phyloP scores from a whole-genome alignment of 1,140 invertebrate species.

The Hyles vespertilio region DNA sequence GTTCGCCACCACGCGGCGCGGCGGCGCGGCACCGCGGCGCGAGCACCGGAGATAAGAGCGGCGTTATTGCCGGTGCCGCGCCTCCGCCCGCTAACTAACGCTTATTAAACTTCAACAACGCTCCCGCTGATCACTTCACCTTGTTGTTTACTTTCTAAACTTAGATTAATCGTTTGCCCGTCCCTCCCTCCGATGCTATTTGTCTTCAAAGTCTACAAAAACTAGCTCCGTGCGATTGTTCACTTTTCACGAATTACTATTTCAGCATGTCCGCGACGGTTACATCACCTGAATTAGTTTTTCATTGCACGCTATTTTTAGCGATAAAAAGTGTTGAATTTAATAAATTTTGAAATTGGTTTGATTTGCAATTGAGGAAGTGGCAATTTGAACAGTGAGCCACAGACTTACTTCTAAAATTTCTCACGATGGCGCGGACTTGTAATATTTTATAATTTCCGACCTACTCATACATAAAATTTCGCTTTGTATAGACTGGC shows the following conservation, averaged over 20 bases:
- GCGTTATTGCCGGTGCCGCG: conserved; percentile 61
- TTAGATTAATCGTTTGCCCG: conserved; percentile 69
- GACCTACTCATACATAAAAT: background rate
- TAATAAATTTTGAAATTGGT: too few species aligned
- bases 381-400: too few species aligned
- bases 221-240: conserved; percentile 5
- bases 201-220: conserved; percentile 40
- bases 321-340: too few species aligned
- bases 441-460: background rate
- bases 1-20: conserved; percentile 30
- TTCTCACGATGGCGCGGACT: background rate
- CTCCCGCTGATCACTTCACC: conserved; percentile 71
- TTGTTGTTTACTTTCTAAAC: conserved; percentile 70
- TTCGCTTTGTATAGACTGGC: background rate
- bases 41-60: conserved; percentile 63
- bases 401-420: too few species aligned
- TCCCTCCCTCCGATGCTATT: conserved; percentile 42
- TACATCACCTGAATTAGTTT: too few species aligned
- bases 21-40: too few species aligned
- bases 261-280: too few species aligned
- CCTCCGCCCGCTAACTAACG: conserved; percentile 64
- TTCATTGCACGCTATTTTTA: too few species aligned
- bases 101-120: conserved; percentile 74
- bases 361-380: too few species aligned
- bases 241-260: too few species aligned